A percentile compares a stretch with the other conserved stretches of the same genome.
These are phyloP conservation scores for Apis florea DNA, from an alignment of 1,140 invertebrate species.

Conservation along the genomic window DNA sequence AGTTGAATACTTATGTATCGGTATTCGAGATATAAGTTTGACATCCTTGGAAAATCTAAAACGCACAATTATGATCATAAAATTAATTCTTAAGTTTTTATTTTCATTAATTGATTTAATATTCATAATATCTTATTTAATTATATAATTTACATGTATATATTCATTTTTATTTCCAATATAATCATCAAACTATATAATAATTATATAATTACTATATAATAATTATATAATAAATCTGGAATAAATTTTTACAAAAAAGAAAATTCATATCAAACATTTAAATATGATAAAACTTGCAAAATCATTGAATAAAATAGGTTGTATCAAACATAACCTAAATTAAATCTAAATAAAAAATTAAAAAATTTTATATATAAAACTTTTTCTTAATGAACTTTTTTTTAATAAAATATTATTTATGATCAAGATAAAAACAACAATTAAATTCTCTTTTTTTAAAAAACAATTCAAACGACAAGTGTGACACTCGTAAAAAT, in stretches of 20 bases:
- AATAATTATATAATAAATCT: neutral
- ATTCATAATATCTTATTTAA: neutral
- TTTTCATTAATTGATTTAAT: neutral
- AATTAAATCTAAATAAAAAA: neutral
- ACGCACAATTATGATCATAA: constrained; percentile 5
- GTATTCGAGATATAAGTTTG: constrained; percentile 67
- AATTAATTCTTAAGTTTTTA: neutral
- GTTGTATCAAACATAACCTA: constrained; percentile 30
- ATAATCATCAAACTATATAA: neutral
- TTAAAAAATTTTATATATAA: neutral
- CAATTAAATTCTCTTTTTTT: too few relatives aligned
- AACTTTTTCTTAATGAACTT: neutral
- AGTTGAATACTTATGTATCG: constrained; percentile 72
- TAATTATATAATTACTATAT: neutral
- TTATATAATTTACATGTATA: neutral
- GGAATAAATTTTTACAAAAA: neutral
- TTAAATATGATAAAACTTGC: neutral
- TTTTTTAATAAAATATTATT: too few relatives aligned
- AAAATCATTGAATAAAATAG: neutral
- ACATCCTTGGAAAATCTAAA: constrained; percentile 70
- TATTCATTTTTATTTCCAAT: constrained; percentile 15
- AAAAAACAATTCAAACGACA: neutral
- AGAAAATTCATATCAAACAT: neutral
- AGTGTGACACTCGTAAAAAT: constrained; percentile 22
- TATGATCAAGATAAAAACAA: neutral